Conservation (phyloP, 2,797 vertebrate genomes). For the Melopsittacus undulatus region DNA sequence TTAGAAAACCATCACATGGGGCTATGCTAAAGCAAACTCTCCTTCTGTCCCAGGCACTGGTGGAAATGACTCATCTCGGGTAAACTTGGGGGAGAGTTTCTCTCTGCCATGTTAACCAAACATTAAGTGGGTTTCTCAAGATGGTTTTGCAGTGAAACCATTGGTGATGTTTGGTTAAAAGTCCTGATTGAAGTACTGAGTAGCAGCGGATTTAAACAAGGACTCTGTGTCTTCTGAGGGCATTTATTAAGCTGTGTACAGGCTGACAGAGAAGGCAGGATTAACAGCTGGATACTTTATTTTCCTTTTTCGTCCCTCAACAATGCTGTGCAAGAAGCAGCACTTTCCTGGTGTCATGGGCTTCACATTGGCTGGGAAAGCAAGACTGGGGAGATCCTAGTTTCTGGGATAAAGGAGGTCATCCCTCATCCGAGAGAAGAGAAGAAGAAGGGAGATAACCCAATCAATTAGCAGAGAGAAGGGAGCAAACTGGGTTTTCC, state of each 20-base stretch:
- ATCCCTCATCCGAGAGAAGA: not conserved
- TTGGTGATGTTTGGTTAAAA: not conserved
- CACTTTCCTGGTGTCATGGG: not conserved
- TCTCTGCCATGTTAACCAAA: conserved; percentile 20
- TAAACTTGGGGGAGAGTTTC: not conserved
- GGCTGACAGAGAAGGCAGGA: not conserved
- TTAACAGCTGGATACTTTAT: not conserved
- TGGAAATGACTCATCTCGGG: conserved; percentile 31
- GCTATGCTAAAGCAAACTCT: not conserved
- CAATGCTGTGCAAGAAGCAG: not conserved
- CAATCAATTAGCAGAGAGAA: not conserved
- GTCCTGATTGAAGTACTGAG: not conserved
- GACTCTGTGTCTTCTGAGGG: not conserved
- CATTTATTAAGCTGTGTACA: not conserved
- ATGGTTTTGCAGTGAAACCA: conserved; percentile 7
- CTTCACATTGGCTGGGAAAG: not conserved
- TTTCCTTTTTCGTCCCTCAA: not conserved
- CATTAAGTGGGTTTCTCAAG: not conserved
- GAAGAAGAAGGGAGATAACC: not conserved
- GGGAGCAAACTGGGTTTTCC: not conserved
- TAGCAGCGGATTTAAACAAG: not conserved
- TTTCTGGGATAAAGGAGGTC: not conserved
- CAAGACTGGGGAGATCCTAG: not conserved
- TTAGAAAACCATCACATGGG: not conserved
- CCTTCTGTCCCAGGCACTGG: not conserved